A percentile compares a stretch with the other conserved stretches of the same genome.
phyloP scores from a whole-genome alignment of 2,113 vertebrate genomes.

The Bagarius yarrelli region DNA sequence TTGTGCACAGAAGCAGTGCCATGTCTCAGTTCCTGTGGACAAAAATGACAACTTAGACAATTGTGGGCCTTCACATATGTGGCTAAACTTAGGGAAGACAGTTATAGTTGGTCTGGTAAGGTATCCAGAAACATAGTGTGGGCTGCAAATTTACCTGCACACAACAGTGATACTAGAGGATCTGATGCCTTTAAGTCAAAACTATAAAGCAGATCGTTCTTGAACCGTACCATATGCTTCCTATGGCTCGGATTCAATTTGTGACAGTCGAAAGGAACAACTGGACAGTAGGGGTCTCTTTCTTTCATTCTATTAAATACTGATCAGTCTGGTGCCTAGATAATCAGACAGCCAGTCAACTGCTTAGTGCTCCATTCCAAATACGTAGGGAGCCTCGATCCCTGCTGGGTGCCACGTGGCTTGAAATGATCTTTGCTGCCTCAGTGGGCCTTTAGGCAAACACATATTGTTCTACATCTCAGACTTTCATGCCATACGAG shows the following conservation, averaged over 20 bases:
- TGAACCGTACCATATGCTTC: neutral
- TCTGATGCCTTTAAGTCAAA: neutral
- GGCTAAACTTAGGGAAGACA: too few relatives aligned
- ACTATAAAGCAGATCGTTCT: neutral
- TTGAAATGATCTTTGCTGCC: neutral
- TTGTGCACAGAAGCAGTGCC: too few relatives aligned
- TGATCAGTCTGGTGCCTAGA: constrained; percentile 14
- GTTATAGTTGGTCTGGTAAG: too few relatives aligned
- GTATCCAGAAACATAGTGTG: too few relatives aligned
- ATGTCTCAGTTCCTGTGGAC: too few relatives aligned
- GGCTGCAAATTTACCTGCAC: neutral
- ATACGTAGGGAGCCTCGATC: neutral
- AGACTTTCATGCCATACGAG: neutral
- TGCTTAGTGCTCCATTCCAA: neutral
- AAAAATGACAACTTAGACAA: too few relatives aligned
- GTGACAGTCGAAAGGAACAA: neutral
- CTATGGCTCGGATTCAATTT: constrained; percentile 3
- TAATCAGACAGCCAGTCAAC: constrained; percentile 1
- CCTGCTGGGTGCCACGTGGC: constrained; percentile 5
- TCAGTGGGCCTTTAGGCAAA: neutral
- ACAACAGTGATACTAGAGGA: neutral
- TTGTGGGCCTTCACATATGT: too few relatives aligned
- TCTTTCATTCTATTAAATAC: constrained; percentile 9
- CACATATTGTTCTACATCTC: neutral
- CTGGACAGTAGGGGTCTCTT: neutral